A percentile compares a stretch with the other conserved stretches of the same genome.
Evolutionary conservation across 35 echinoderm and acorn worm species (phyloP).

Genomic region (Apostichopus japonicus): DNA sequence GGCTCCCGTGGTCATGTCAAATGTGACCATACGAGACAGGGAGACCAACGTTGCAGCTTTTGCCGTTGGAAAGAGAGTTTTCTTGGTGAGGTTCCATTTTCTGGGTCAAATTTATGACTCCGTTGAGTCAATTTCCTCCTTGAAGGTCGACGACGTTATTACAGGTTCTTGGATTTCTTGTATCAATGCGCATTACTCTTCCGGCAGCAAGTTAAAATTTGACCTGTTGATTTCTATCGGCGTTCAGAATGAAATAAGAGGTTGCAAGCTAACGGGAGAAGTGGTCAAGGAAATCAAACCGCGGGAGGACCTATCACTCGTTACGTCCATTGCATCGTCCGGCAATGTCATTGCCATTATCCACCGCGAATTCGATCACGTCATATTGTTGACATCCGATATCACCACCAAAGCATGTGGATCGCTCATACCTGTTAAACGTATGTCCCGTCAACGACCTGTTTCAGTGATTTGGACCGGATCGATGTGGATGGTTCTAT

Average conservation of each 20-base stretch:
- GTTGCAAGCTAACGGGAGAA: constrained; percentile 7
- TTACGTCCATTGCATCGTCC: background rate
- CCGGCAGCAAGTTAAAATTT: background rate
- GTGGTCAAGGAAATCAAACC: background rate
- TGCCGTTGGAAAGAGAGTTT: constrained; percentile 1
- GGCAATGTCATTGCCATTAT: background rate
- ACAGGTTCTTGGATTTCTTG: background rate
- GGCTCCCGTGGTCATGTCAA: background rate
- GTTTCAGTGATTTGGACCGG: background rate
- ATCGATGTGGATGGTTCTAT: constrained; percentile 25
- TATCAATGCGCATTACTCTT: background rate
- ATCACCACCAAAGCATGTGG: background rate
- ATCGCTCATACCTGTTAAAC: background rate
- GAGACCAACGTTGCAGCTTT: background rate
- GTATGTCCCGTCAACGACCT: background rate
- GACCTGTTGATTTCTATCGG: background rate
- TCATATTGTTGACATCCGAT: background rate
- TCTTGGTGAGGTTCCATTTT: background rate
- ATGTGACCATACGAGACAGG: constrained; percentile 3
- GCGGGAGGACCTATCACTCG: background rate
- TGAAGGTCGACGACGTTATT: background rate
- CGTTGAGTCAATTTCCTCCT: background rate
- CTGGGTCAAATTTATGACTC: background rate
- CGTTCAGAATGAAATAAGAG: background rate
- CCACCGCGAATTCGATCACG: background rate